Evolutionary conservation across 1,140 invertebrate species (phyloP).

Genomic region (Drosophila neocordata): DNA sequence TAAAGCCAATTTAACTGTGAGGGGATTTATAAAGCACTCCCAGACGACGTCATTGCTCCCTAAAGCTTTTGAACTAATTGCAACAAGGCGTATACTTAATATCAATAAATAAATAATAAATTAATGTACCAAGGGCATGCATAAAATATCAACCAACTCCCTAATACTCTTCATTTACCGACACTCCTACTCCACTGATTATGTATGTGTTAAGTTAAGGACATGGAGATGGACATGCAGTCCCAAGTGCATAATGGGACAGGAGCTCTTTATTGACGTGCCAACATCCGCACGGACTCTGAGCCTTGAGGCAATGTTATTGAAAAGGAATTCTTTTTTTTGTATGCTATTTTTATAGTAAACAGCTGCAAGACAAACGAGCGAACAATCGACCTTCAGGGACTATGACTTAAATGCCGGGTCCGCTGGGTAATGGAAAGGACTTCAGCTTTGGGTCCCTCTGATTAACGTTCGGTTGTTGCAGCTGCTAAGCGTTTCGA

Average conservation of each 20-base stretch:
- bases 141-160: constrained; percentile 22
- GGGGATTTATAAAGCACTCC: constrained; percentile 41
- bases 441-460: constrained; percentile 24
- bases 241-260: constrained; percentile 54
- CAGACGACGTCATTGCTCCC: constrained; percentile 37
- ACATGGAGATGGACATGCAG: constrained; percentile 30
- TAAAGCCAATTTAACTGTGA: constrained; percentile 22
- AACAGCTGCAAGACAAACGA: too few relatives aligned
- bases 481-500: constrained; percentile 49
- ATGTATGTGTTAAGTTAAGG: constrained; percentile 21
- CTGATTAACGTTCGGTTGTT: constrained; percentile 59
- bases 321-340: constrained; percentile 61
- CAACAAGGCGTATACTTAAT: constrained; percentile 65
- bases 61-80: constrained; percentile 70
- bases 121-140: constrained; percentile 40
- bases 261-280: constrained; percentile 61
- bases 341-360: constrained; percentile 26
- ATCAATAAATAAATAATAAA: constrained; percentile 78
- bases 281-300: constrained; percentile 7
- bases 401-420: constrained; percentile 33
- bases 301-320: constrained; percentile 54
- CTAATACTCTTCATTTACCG: constrained; percentile 27
- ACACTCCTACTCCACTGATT: background rate
- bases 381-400: constrained; percentile 66
- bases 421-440: constrained; percentile 28